Percentiles rank a stretch among this genome's conserved stretches.
Conservation (phyloP, 2,797 vertebrate genomes). For the Sebastes kiyomatsui region DNA sequence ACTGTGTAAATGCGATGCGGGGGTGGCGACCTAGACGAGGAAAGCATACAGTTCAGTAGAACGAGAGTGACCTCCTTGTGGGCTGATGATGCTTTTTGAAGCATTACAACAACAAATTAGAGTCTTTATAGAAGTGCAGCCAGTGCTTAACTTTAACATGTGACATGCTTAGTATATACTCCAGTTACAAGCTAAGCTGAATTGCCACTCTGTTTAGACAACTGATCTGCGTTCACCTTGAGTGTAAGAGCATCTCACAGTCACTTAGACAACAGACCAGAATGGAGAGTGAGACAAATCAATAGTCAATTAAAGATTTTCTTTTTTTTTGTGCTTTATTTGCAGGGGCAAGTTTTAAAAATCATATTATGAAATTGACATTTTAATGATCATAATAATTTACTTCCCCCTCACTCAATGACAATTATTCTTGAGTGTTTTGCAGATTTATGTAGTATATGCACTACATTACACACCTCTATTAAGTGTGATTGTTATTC, state of each 20-base stretch:
- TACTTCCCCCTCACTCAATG: background rate
- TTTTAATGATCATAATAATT: background rate
- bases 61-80: background rate
- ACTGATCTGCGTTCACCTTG: background rate
- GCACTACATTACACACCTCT: background rate
- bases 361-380: background rate
- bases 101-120: background rate
- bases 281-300: background rate
- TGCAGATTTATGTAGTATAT: background rate
- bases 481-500: background rate
- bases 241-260: background rate
- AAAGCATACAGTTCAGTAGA: background rate
- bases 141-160: background rate
- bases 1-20: background rate
- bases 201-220: background rate
- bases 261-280: background rate
- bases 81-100: background rate
- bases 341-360: background rate
- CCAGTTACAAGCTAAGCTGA: background rate
- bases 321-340: background rate
- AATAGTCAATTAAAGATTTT: background rate
- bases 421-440: background rate
- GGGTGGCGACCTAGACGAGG: background rate
- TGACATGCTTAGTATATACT: background rate
- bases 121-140: background rate